A percentile compares a stretch with the other conserved stretches of the same genome.
Evolutionary conservation across 2,113 vertebrate genomes (phyloP).

Genomic region (Vulpes ferrilata): DNA sequence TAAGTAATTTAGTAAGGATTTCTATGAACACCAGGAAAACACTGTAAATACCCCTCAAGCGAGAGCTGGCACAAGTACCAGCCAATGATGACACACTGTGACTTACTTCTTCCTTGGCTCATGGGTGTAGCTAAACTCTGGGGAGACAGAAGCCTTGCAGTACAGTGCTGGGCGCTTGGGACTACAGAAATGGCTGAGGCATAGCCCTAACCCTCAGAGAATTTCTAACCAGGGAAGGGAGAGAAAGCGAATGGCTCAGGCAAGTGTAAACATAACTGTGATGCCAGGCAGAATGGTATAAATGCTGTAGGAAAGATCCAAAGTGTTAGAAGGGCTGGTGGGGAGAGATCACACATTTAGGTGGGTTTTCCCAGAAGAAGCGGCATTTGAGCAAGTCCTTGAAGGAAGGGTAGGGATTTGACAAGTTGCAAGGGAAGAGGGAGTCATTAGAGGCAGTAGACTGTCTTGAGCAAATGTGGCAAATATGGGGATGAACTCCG

Average conservation of each 20-base stretch:
- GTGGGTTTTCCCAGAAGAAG: constrained; percentile 69
- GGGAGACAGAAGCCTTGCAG: neutral
- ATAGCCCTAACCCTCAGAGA: neutral
- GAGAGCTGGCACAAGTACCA: constrained; percentile 19
- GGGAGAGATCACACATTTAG: constrained; percentile 40
- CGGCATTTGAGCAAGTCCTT: constrained; percentile 45
- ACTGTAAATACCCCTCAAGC: constrained; percentile 49
- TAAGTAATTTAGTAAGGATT: constrained; percentile 70
- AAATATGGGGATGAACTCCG: neutral
- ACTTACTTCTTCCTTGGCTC: constrained; percentile 41
- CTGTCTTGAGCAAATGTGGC: constrained; percentile 31
- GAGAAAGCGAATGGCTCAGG: neutral
- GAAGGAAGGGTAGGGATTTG: constrained; percentile 68
- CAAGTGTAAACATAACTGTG: neutral
- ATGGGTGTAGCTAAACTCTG: constrained; percentile 6
- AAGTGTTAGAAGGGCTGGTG: neutral
- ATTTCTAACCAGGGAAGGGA: constrained; percentile 30
- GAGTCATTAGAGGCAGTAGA: neutral
- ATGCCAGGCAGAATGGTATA: constrained; percentile 17
- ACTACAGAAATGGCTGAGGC: neutral
- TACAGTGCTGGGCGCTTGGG: neutral
- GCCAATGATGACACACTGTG: constrained; percentile 53
- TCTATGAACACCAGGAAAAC: constrained; percentile 57
- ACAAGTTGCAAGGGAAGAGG: constrained; percentile 54
- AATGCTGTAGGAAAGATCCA: constrained; percentile 29